Percentiles rank a stretch among this genome's conserved stretches.
Evolutionary conservation across 2,797 vertebrate genomes (phyloP).

Genomic region (Pipistrellus pygmaeus): DNA sequence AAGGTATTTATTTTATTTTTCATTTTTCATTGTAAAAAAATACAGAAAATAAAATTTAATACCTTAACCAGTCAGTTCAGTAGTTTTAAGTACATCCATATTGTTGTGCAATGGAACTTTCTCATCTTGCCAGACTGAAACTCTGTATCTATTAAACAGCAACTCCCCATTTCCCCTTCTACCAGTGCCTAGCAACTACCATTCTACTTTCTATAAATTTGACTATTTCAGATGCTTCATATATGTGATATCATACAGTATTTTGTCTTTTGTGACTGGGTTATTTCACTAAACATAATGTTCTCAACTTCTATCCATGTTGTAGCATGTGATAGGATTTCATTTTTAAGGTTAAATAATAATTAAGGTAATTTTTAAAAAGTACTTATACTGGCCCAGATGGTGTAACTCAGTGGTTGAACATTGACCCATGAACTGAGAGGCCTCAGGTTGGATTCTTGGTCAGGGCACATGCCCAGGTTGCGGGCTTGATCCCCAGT

Average conservation of each 20-base stretch:
- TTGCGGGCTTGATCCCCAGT: too few relatives aligned
- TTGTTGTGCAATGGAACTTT: not conserved
- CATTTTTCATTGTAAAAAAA: slow-evolving; percentile 38
- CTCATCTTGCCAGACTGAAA: slow-evolving; percentile 9
- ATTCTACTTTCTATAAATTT: not conserved
- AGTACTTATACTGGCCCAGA: not conserved
- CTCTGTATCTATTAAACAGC: not conserved
- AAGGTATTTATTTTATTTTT: slow-evolving; percentile 24
- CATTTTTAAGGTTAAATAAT: not conserved
- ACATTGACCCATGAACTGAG: too few relatives aligned
- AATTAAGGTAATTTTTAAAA: not conserved
- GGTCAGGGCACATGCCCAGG: too few relatives aligned
- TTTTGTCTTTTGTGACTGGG: slow-evolving; percentile 23
- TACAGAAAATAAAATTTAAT: not conserved
- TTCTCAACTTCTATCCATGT: not conserved
- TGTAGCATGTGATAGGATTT: not conserved
- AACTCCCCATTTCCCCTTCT: not conserved
- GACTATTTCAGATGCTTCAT: not conserved
- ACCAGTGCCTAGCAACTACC: not conserved
- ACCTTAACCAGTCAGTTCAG: not conserved
- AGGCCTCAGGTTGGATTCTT: too few relatives aligned
- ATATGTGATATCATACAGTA: not conserved
- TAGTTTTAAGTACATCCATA: not conserved
- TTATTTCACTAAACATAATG: slow-evolving; percentile 28
- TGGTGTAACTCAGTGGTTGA: too few relatives aligned